A percentile compares a stretch with the other conserved stretches of the same genome.
Evolutionary conservation across 2,113 vertebrate genomes (phyloP).

Genomic region (Tinamus guttatus): DNA sequence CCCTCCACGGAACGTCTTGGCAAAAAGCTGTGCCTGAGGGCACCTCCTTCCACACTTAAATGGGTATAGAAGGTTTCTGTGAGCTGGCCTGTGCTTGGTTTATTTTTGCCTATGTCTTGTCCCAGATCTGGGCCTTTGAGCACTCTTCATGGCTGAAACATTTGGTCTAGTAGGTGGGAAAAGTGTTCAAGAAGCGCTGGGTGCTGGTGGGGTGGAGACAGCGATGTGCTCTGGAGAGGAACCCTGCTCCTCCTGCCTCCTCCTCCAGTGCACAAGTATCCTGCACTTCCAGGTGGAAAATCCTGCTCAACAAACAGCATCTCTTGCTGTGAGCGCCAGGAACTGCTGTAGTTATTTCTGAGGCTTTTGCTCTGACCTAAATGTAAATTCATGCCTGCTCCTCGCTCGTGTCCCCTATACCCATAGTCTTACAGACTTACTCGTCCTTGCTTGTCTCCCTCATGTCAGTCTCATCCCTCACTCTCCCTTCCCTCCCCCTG

Average conservation of each 20-base stretch:
- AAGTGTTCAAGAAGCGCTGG: background rate
- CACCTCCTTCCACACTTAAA: background rate
- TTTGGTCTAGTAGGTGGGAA: background rate
- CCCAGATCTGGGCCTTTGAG: background rate
- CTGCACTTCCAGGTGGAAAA: background rate
- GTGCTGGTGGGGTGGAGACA: background rate
- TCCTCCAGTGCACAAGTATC: background rate
- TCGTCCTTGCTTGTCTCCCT: background rate
- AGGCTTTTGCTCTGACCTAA: background rate
- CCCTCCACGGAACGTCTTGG: background rate
- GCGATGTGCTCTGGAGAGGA: background rate
- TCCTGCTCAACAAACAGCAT: background rate
- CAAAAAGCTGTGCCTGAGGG: accelerated
- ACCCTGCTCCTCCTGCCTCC: background rate
- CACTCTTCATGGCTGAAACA: background rate
- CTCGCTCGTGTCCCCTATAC: background rate
- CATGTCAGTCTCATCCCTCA: background rate
- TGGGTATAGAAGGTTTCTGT: background rate
- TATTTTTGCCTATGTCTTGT: background rate
- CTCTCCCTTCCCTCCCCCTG: background rate
- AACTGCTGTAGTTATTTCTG: background rate
- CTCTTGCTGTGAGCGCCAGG: background rate
- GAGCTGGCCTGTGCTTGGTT: background rate
- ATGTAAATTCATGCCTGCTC: background rate
- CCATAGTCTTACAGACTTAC: background rate